Evolutionary conservation across 2,797 vertebrate species (phyloP).

Genomic region (Nyctibius grandis): DNA sequence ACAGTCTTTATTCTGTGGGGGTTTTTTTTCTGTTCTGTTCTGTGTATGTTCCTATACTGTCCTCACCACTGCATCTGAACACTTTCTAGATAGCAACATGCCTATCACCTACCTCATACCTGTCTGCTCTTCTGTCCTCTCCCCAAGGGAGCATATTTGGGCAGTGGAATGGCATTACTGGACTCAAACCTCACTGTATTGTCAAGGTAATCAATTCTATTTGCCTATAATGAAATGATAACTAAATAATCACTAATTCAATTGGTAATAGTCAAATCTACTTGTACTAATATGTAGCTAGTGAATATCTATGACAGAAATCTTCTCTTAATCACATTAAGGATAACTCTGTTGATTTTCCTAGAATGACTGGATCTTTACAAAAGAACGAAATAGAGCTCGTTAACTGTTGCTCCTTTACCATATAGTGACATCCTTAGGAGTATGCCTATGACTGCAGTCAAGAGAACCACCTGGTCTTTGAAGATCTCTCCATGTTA

Average conservation of each 20-base stretch:
- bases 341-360: not conserved
- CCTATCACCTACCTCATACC: not conserved
- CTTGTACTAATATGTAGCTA: not conserved
- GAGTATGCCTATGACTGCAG: not conserved
- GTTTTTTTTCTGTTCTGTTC: not conserved
- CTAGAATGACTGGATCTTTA: not conserved
- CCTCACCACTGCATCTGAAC: not conserved
- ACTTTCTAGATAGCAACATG: not conserved
- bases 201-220: not conserved
- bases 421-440: not conserved
- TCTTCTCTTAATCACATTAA: not conserved
- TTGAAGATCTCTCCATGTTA: not conserved
- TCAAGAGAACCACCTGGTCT: not conserved
- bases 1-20: not conserved
- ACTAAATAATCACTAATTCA: not conserved
- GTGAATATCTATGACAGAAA: not conserved
- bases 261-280: not conserved
- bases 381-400: not conserved
- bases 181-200: not conserved
- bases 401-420: not conserved
- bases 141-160: not conserved
- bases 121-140: not conserved
- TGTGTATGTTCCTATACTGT: not conserved
- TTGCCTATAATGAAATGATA: not conserved
- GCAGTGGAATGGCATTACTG: not conserved